Evolutionary conservation across 2,888 invertebrate genomes (phyloP).

Genomic region (Eristalinus sepulchralis): DNA sequence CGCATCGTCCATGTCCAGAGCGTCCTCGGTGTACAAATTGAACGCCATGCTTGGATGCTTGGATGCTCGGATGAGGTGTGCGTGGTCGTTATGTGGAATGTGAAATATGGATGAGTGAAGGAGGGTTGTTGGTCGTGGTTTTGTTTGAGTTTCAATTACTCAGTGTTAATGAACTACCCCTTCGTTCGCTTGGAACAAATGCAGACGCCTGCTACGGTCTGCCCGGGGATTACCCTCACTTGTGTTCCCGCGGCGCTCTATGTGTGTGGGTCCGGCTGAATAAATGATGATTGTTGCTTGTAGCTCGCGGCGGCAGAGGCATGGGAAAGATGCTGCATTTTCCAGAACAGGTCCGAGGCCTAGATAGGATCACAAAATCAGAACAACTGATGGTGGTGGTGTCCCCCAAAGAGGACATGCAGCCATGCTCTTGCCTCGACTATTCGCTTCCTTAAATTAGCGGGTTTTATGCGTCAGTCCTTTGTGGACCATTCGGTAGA

Average conservation of each 20-base stretch:
- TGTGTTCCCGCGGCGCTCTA: constrained; percentile 2
- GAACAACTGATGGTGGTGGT: constrained; percentile 16
- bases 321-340: constrained; percentile 8
- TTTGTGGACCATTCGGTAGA: background rate
- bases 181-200: background rate
- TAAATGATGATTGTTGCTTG: constrained; percentile 23
- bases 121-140: constrained; percentile 34
- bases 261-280: background rate
- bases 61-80: constrained; percentile 15
- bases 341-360: constrained; percentile 72
- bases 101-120: background rate
- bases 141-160: constrained; percentile 52
- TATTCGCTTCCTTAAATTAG: constrained; percentile 1
- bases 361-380: constrained; percentile 72
- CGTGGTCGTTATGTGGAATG: background rate
- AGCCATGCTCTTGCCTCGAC: constrained; percentile 22
- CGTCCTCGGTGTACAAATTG: constrained; percentile 26
- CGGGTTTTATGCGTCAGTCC: background rate
- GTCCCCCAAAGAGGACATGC: background rate
- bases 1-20: constrained; percentile 25
- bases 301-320: constrained; percentile 1
- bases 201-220: background rate
- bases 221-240: background rate
- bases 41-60: constrained; percentile 29
- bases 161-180: constrained; percentile 9